Conservation (phyloP, 1,140 invertebrate species). For the Pseudobourletiella spinata region DNA sequence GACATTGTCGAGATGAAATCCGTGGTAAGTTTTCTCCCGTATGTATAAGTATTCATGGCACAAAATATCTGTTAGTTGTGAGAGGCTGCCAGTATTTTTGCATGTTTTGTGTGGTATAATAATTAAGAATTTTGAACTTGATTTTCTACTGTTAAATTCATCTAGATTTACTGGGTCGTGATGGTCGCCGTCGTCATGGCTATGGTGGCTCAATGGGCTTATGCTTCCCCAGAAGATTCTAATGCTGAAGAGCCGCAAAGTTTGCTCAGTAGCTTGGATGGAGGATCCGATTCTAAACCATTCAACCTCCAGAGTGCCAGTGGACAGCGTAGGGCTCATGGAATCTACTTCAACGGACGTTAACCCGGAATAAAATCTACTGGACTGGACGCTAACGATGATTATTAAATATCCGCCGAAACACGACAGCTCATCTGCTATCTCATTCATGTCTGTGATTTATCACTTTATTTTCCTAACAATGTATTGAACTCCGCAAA, state of each 20-base stretch:
- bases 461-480: no score
- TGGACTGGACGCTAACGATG: no score
- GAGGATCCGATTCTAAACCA: conserved; percentile 15
- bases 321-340: conserved; percentile 20
- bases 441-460: no score
- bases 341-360: conserved; percentile 31
- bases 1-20: conserved; percentile 6
- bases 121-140: background rate
- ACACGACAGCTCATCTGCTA: no score
- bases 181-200: conserved; percentile 22
- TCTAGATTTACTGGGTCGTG: conserved; percentile 23
- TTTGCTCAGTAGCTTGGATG: conserved; percentile 18
- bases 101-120: no score
- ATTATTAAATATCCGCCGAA: no score
- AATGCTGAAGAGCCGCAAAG: conserved; percentile 20
- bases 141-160: background rate
- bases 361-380: no score
- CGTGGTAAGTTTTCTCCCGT: background rate
- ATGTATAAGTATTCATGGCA: background rate
- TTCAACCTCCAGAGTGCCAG: conserved; percentile 29
- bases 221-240: conserved; percentile 7
- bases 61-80: background rate
- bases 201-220: conserved; percentile 9
- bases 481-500: no score
- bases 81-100: no score